These are phyloP conservation scores for Crocidura indochinensis DNA, from an alignment of 2,797 vertebrate species.

Conservation along the genomic window DNA sequence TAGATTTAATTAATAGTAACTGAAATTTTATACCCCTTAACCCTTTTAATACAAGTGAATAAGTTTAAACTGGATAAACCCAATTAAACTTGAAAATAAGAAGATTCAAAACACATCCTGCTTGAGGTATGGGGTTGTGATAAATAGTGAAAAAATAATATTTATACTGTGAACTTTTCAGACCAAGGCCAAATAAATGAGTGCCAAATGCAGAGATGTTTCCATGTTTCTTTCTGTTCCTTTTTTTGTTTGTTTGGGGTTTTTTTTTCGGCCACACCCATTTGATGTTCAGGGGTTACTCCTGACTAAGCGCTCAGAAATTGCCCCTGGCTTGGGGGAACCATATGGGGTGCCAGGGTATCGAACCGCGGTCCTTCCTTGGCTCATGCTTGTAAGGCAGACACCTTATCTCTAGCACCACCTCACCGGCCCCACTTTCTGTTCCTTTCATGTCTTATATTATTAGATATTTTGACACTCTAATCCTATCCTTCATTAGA, in stretches of 20 bases:
- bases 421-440: no score
- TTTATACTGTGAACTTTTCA: background rate
- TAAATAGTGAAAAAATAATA: background rate
- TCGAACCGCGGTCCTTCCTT: no score
- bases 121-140: background rate
- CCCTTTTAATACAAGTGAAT: conserved; percentile 51
- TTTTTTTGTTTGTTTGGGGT: no score
- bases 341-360: no score
- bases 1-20: background rate
- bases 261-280: no score
- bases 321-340: no score
- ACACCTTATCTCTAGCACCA: no score
- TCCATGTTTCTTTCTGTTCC: no score
- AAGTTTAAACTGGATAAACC: conserved; percentile 22
- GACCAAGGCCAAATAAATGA: background rate
- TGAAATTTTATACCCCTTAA: background rate
- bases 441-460: background rate
- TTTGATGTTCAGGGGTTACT: no score
- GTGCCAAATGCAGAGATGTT: no score
- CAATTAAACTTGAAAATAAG: background rate
- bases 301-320: no score
- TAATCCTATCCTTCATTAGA: conserved; percentile 15
- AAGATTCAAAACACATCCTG: conserved; percentile 24
- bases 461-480: background rate
- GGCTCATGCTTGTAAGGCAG: no score